These are phyloP conservation scores for Steinernema scapterisci DNA, from an alignment of 2,888 invertebrate genomes.

Conservation along the genomic window DNA sequence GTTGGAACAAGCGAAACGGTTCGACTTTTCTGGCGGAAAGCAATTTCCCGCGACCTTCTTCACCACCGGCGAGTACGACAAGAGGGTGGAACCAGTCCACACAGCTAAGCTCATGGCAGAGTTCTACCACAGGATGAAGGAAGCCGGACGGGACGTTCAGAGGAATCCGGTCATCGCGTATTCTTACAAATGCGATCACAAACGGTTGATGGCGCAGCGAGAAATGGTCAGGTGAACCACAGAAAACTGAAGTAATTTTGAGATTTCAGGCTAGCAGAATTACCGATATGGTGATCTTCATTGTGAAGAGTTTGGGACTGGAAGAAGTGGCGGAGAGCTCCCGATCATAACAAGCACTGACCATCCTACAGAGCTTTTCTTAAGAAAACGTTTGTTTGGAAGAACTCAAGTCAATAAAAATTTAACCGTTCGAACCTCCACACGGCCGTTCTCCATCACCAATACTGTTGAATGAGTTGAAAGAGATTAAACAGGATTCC, in stretches of 20 bases:
- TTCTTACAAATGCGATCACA: neutral
- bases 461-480: too few relatives aligned
- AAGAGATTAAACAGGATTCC: too few relatives aligned
- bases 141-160: conserved; percentile 68
- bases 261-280: neutral
- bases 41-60: conserved; percentile 83
- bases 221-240: neutral
- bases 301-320: neutral
- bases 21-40: neutral
- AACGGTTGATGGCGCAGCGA: neutral
- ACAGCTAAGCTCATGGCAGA: conserved; percentile 91
- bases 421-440: too few relatives aligned
- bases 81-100: conserved; percentile 95
- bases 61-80: conserved; percentile 94
- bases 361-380: too few relatives aligned
- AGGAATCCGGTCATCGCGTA: conserved; percentile 82
- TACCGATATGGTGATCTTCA: neutral
- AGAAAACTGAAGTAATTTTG: too few relatives aligned
- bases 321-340: too few relatives aligned
- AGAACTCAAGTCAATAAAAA: too few relatives aligned
- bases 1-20: neutral
- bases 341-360: too few relatives aligned
- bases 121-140: conserved; percentile 76
- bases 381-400: too few relatives aligned
- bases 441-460: too few relatives aligned